phyloP scores from a whole-genome alignment of 2,797 vertebrate species.

The Sebastes taczanowskii region DNA sequence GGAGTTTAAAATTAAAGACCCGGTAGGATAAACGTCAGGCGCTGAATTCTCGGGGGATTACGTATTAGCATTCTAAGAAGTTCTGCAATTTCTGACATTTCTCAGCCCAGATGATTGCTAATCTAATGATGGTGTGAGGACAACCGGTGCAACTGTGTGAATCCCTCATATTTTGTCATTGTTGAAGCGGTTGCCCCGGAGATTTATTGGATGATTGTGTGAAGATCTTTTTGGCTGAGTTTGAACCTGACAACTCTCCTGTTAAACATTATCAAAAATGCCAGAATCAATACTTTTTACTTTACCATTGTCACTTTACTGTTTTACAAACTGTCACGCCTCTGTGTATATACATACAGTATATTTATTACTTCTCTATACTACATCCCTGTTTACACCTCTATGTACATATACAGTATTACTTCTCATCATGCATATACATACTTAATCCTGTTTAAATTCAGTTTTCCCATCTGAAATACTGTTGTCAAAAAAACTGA shows the following conservation, averaged over 20 bases:
- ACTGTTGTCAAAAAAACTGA: too few relatives aligned
- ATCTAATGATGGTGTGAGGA: constrained; percentile 61
- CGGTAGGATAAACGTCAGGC: constrained; percentile 15
- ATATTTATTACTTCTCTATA: too few relatives aligned
- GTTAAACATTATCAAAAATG: neutral
- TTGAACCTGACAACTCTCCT: neutral
- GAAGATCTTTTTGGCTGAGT: constrained; percentile 11
- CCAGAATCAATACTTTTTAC: neutral
- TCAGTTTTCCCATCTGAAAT: too few relatives aligned
- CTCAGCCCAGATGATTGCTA: constrained; percentile 55
- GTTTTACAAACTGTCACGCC: too few relatives aligned
- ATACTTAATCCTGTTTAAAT: too few relatives aligned
- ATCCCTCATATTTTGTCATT: constrained; percentile 34
- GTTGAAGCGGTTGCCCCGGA: constrained; percentile 52
- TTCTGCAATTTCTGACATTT: constrained; percentile 53
- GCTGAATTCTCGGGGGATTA: constrained; percentile 38
- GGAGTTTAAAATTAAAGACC: neutral
- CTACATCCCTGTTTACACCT: too few relatives aligned
- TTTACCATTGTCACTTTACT: too few relatives aligned
- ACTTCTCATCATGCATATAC: too few relatives aligned
- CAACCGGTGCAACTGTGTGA: constrained; percentile 41
- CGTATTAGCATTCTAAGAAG: constrained; percentile 25
- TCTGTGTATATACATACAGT: too few relatives aligned
- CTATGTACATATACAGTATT: too few relatives aligned
- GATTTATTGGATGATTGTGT: constrained; percentile 30